These are phyloP conservation scores for Tetramorium simillimum DNA, from an alignment of 1,140 invertebrate species.

Conservation along the genomic window DNA sequence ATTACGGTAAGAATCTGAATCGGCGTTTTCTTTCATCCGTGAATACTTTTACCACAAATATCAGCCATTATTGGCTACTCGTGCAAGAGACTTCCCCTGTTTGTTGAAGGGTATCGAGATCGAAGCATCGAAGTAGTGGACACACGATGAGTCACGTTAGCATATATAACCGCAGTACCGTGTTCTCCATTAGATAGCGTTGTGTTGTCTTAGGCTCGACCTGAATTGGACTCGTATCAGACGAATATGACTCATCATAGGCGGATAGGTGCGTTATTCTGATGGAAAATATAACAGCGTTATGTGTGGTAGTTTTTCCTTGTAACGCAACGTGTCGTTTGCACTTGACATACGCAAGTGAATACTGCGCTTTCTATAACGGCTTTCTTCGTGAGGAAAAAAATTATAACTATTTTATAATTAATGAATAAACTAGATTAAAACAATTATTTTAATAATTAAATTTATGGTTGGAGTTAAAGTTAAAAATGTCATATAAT, in stretches of 20 bases:
- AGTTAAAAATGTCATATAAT: neutral
- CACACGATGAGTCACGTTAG: constrained; percentile 72
- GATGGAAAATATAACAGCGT: constrained; percentile 66
- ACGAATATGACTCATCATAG: constrained; percentile 64
- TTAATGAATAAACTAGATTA: neutral
- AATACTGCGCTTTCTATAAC: neutral
- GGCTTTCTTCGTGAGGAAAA: neutral
- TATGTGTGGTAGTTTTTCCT: neutral
- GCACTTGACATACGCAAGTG: constrained; percentile 1
- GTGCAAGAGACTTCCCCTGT: constrained; percentile 42
- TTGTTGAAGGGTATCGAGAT: constrained; percentile 64
- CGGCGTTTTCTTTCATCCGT: neutral
- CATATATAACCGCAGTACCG: constrained; percentile 68
- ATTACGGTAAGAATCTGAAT: constrained; percentile 25
- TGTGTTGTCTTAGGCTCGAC: constrained; percentile 71
- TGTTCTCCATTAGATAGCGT: constrained; percentile 71
- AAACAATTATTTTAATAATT: neutral
- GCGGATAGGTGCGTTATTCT: constrained; percentile 61
- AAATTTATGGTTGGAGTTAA: neutral
- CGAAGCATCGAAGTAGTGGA: constrained; percentile 56
- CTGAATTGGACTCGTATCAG: constrained; percentile 59
- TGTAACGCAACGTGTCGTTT: constrained; percentile 27
- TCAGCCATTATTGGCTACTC: constrained; percentile 40
- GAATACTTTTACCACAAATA: constrained; percentile 69
- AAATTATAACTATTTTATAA: neutral